phyloP scores from a whole-genome alignment of 1,140 invertebrate species.

The Lutraria rhynchaena region DNA sequence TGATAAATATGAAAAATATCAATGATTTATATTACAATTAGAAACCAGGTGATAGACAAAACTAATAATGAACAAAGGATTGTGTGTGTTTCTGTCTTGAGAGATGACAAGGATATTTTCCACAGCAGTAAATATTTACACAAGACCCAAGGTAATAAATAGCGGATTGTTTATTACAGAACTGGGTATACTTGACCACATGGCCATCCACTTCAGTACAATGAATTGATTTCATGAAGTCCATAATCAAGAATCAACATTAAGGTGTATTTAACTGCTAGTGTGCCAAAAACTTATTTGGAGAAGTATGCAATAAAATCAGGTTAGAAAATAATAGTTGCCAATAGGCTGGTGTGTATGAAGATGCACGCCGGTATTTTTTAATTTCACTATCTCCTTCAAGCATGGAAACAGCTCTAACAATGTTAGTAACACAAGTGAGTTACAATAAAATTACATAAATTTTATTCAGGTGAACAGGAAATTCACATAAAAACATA shows the following conservation, averaged over 20 bases:
- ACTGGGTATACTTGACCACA: constrained; percentile 45
- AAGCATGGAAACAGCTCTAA: too few species aligned
- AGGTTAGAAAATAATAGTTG: too few species aligned
- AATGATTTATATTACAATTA: constrained; percentile 43
- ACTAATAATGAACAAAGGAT: too few species aligned
- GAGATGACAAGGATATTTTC: constrained; percentile 42
- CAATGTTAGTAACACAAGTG: too few species aligned
- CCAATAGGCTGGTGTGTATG: too few species aligned
- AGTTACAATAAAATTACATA: too few species aligned
- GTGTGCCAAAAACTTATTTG: too few species aligned
- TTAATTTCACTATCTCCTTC: too few species aligned
- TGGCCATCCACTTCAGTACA: constrained; percentile 28
- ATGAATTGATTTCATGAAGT: not conserved
- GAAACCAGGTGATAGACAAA: constrained; percentile 43
- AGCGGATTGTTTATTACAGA: constrained; percentile 28
- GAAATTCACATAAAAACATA: too few species aligned
- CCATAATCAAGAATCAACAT: not conserved
- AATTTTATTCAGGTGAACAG: too few species aligned
- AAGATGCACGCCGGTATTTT: too few species aligned
- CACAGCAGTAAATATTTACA: constrained; percentile 50
- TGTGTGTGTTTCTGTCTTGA: constrained; percentile 12
- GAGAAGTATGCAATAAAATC: too few species aligned
- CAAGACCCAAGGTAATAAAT: constrained; percentile 42
- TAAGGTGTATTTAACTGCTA: not conserved
- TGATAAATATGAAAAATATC: constrained; percentile 47